Base-by-base conservation (phyloP, 1,140 invertebrate species). In the Drosophila pandora region DNA sequence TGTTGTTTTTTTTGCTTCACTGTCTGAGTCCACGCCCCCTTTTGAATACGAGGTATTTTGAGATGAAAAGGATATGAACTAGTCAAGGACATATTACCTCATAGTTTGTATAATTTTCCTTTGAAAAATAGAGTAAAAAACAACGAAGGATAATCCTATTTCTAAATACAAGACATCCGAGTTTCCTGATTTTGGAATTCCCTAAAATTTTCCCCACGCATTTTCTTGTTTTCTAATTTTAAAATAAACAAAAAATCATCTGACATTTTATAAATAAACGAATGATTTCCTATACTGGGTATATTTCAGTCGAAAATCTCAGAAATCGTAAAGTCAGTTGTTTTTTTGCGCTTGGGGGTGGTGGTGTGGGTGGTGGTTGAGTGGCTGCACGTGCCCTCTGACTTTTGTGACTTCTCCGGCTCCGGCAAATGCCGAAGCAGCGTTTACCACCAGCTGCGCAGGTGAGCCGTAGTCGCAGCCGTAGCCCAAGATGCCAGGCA, bases 401-500 rank as follows among this genome's bases (percentile, higher is more conserved):
- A 78, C 70, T 61, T 64, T 63, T 67, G 52, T 50, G 55, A 78
- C 67, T 79, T 57, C 43, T 53, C 39, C 43, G 45, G 39, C 43
- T 53, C 39, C 43, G 45, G 39, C 49, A 43, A 79, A 63, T 61
- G 50, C 74, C 57, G 48, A 47, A 59, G 72, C 60, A 64, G 71
- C 74, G 59, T 75, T 89, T 75, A 88, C 88, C 88, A 79, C 88
- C 88, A 80, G 64, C 88, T 84, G 88, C 77, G 88, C 88, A 90
- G 88, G 88, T 90, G 88, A 90, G 61, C 70, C 64, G 63, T 55
- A 22, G 4, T 49, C 32, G 43, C 9, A 45, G 53, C 30, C 21
- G 52, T 3, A 13, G 28, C 21, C 9, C 17, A 52, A 61, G 45
- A 69, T 54, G 47, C 59, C n/a, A 17, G 70, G 53, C 59, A 32